A percentile compares a stretch with the other conserved stretches of the same genome.
Evolutionary conservation across 2,113 vertebrate species (phyloP).

Genomic region (Athene noctua): DNA sequence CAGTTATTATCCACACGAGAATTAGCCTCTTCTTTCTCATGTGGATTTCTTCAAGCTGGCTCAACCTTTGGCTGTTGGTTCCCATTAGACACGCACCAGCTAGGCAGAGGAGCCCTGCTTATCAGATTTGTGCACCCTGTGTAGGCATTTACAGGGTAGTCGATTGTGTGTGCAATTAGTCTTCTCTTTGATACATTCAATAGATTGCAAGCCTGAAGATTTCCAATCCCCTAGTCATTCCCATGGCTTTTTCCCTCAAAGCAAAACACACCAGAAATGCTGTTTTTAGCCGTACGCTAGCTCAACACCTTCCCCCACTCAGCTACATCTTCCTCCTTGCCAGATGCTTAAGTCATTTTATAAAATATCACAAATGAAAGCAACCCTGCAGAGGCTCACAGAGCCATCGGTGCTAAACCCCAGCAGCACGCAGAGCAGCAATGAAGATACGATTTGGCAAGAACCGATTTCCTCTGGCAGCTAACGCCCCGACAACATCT

Average conservation of each 20-base stretch:
- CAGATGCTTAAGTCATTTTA: neutral
- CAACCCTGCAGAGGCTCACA: neutral
- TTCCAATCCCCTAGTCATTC: neutral
- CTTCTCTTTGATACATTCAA: too few relatives aligned
- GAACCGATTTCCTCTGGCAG: neutral
- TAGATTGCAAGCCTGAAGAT: too few relatives aligned
- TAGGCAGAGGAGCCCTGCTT: accelerated
- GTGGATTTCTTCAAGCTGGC: neutral
- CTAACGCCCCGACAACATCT: neutral
- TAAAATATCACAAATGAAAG: neutral
- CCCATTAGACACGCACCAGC: neutral
- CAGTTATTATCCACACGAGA: neutral
- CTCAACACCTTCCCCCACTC: neutral
- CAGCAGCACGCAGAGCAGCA: neutral
- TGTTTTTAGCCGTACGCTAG: neutral
- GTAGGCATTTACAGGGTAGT: neutral
- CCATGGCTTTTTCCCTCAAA: neutral
- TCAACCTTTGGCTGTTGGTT: neutral
- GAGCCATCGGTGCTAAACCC: neutral
- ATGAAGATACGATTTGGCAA: neutral
- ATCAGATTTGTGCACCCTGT: neutral
- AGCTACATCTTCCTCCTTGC: neutral
- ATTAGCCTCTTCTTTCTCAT: neutral
- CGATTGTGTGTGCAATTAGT: neutral
- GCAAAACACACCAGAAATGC: neutral